Evolutionary conservation across 2,888 invertebrate species (phyloP).

Genomic region (Brassicogethes aeneus): DNA sequence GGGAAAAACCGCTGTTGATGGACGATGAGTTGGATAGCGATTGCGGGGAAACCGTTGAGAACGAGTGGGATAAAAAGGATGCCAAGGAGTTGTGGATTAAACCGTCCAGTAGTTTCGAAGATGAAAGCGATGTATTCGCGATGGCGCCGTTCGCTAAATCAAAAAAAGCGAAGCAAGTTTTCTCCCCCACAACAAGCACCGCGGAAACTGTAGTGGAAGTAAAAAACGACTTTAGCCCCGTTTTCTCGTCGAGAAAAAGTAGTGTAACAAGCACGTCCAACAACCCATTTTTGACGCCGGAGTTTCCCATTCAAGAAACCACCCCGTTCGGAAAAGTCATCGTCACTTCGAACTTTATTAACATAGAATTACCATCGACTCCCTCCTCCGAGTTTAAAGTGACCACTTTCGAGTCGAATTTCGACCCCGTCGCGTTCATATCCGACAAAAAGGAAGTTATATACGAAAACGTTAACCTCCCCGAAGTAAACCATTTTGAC

Average conservation of each 20-base stretch:
- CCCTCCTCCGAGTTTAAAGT: constrained; percentile 9
- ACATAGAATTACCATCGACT: constrained; percentile 21
- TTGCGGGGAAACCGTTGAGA: constrained; percentile 34
- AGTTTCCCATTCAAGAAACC: constrained; percentile 11
- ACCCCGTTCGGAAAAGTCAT: constrained; percentile 28
- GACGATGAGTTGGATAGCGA: constrained; percentile 70
- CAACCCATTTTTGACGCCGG: constrained; percentile 33
- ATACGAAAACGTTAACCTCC: constrained; percentile 24
- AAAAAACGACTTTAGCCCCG: neutral
- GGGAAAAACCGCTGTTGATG: constrained; percentile 62
- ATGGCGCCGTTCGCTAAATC: constrained; percentile 54
- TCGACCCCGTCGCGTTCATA: constrained; percentile 19
- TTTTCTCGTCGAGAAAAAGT: neutral
- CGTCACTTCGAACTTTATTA: constrained; percentile 30
- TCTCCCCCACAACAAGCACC: constrained; percentile 3
- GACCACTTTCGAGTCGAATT: constrained; percentile 29
- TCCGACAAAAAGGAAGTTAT: constrained; percentile 15
- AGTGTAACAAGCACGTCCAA: constrained; percentile 11
- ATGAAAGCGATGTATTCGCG: constrained; percentile 56
- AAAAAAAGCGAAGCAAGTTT: constrained; percentile 14
- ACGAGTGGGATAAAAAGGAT: constrained; percentile 19
- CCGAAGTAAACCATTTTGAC: constrained; percentile 11
- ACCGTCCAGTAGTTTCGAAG: constrained; percentile 37
- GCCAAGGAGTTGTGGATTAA: constrained; percentile 32
- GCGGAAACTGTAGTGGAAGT: neutral